Evolutionary conservation across 2,888 invertebrate species (phyloP).

Genomic region (Rhingia campestris): DNA sequence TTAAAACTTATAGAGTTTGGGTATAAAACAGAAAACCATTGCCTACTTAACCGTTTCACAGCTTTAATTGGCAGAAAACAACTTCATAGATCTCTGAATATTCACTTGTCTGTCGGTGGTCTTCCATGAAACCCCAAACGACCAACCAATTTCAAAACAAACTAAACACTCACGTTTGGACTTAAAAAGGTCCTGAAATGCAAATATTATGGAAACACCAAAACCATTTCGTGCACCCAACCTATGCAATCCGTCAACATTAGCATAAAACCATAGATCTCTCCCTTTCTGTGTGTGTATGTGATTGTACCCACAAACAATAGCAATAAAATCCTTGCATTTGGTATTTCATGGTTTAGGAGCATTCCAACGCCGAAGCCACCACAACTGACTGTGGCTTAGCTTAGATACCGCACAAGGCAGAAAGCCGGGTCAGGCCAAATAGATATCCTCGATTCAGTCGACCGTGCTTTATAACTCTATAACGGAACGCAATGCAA

Average conservation of each 20-base stretch:
- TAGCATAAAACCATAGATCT: slow-evolving; percentile 51
- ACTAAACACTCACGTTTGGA: slow-evolving; percentile 1
- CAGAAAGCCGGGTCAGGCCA: not conserved
- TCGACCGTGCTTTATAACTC: slow-evolving; percentile 61
- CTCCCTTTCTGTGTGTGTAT: not conserved
- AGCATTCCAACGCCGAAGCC: slow-evolving; percentile 46
- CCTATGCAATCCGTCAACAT: slow-evolving; percentile 66
- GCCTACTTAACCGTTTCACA: too few relatives aligned
- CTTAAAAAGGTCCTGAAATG: slow-evolving; percentile 27
- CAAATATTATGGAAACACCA: not conserved
- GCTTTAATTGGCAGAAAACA: too few relatives aligned
- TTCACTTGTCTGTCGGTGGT: not conserved
- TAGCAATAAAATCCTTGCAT: slow-evolving; percentile 64
- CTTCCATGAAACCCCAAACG: not conserved
- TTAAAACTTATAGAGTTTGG: too few relatives aligned
- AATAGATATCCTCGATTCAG: slow-evolving; percentile 45
- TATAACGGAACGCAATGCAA: slow-evolving; percentile 45
- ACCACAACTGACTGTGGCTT: slow-evolving; percentile 37
- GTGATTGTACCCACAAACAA: slow-evolving; percentile 36
- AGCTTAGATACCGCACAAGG: slow-evolving; percentile 43
- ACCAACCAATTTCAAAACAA: slow-evolving; percentile 3
- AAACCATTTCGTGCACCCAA: slow-evolving; percentile 34
- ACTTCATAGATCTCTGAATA: too few relatives aligned
- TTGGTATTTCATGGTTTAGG: slow-evolving; percentile 58
- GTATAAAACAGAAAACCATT: too few relatives aligned